Percentiles rank a stretch among this genome's conserved stretches.
Evolutionary conservation across 1,140 invertebrate genomes (phyloP).

Genomic region (Drosophila melanogaster): DNA sequence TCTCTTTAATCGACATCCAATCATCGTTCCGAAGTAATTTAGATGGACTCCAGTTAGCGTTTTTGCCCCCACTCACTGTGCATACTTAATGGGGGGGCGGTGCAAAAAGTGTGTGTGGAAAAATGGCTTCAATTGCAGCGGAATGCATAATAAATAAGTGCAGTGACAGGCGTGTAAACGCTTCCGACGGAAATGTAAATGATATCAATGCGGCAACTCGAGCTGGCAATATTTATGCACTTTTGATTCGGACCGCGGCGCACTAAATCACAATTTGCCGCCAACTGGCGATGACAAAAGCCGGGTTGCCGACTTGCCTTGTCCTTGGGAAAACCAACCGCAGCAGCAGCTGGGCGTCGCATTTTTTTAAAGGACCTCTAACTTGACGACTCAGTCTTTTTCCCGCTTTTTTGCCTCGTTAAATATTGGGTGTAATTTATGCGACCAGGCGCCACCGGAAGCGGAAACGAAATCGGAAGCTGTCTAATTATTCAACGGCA

Average conservation of each 20-base stretch:
- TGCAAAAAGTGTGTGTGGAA: not conserved
- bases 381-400: not conserved
- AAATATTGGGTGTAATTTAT: slow-evolving; percentile 45
- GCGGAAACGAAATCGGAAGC: slow-evolving; percentile 49
- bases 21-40: slow-evolving; percentile 53
- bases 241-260: slow-evolving; percentile 45
- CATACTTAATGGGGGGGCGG: slow-evolving; percentile 11
- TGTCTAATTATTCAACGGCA: slow-evolving; percentile 53
- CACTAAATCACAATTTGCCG: slow-evolving; percentile 49
- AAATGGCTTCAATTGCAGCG: slow-evolving; percentile 25
- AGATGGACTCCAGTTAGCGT: slow-evolving; percentile 51
- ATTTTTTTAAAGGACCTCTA: slow-evolving; percentile 19
- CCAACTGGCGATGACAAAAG: slow-evolving; percentile 46
- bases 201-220: slow-evolving; percentile 45
- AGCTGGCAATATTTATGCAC: slow-evolving; percentile 55
- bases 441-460: slow-evolving; percentile 39
- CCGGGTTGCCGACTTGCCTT: not conserved
- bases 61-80: slow-evolving; percentile 24
- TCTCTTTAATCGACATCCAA: slow-evolving; percentile 48
- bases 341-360: slow-evolving; percentile 30
- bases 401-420: slow-evolving; percentile 10
- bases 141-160: slow-evolving; percentile 50
- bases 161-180: slow-evolving; percentile 52
- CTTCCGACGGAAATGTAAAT: slow-evolving; percentile 59
- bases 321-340: slow-evolving; percentile 23